Evolutionary conservation across 2,888 invertebrate genomes (phyloP).

Genomic region (Drosophila hamatofila): DNA sequence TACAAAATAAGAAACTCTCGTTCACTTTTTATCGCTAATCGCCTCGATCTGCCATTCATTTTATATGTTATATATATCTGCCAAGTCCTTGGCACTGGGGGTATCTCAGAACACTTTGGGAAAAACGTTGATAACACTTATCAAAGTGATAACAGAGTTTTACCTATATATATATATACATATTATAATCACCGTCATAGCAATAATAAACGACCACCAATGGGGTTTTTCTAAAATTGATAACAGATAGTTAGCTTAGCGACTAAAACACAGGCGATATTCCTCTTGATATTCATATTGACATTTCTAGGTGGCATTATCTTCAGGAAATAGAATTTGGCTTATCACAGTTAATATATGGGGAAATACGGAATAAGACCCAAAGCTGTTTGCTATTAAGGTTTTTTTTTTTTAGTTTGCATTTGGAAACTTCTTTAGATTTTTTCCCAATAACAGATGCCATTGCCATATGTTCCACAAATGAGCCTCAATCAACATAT

Average conservation of each 20-base stretch:
- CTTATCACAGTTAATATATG: constrained; percentile 35
- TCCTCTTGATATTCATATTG: neutral
- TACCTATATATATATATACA: constrained; percentile 5
- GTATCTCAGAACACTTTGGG: constrained; percentile 22
- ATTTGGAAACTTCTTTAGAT: constrained; percentile 8
- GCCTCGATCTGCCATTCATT: neutral
- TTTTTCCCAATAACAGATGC: constrained; percentile 18
- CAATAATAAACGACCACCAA: constrained; percentile 63
- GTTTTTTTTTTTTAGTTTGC: constrained; percentile 1
- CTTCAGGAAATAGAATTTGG: constrained; percentile 11
- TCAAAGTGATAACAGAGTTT: constrained; percentile 42
- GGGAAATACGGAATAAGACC: constrained; percentile 18
- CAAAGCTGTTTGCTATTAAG: constrained; percentile 4
- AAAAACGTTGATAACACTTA: constrained; percentile 58
- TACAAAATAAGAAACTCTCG: neutral
- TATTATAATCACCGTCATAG: constrained; percentile 45
- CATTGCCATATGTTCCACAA: constrained; percentile 18
- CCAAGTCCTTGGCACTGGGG: neutral
- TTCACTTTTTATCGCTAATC: neutral
- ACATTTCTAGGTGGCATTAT: constrained; percentile 13
- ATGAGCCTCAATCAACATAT: constrained; percentile 21
- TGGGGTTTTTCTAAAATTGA: constrained; percentile 64
- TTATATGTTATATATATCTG: neutral
- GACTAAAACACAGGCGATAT: constrained; percentile 20
- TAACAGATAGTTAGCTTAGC: constrained; percentile 31